Conservation (phyloP, 1,140 invertebrate genomes). For the Yoshiicerus persimilis region DNA sequence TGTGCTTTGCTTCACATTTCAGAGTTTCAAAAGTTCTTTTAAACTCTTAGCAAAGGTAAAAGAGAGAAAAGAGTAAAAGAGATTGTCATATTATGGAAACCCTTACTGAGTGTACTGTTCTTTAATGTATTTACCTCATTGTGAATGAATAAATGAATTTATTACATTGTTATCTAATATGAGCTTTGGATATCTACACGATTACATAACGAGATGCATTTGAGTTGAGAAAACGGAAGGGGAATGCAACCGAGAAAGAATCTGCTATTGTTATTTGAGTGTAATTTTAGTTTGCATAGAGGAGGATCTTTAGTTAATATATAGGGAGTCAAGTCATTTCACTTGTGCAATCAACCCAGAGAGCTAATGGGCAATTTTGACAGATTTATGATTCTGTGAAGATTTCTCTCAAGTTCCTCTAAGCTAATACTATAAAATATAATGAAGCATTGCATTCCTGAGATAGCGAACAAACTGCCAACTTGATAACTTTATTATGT, state of each 20-base stretch:
- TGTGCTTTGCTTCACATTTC: too few relatives aligned
- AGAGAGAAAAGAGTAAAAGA: not conserved
- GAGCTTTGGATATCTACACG: not conserved
- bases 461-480: not conserved
- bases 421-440: not conserved
- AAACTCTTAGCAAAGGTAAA: not conserved
- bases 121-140: not conserved
- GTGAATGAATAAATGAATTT: not conserved
- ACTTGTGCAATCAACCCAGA: not conserved
- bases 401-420: not conserved
- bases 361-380: constrained; percentile 18
- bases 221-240: not conserved
- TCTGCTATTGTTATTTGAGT: not conserved
- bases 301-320: not conserved
- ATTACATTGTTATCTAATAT: not conserved
- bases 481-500: constrained; percentile 16
- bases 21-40: not conserved
- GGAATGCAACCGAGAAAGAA: not conserved
- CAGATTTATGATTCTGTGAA: constrained; percentile 32
- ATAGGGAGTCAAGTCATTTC: not conserved
- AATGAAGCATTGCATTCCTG: not conserved
- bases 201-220: not conserved
- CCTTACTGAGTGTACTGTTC: too few relatives aligned
- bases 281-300: not conserved
- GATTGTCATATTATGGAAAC: too few relatives aligned